Conservation (phyloP, 2,797 vertebrate species). For the Vespertilio murinus region DNA sequence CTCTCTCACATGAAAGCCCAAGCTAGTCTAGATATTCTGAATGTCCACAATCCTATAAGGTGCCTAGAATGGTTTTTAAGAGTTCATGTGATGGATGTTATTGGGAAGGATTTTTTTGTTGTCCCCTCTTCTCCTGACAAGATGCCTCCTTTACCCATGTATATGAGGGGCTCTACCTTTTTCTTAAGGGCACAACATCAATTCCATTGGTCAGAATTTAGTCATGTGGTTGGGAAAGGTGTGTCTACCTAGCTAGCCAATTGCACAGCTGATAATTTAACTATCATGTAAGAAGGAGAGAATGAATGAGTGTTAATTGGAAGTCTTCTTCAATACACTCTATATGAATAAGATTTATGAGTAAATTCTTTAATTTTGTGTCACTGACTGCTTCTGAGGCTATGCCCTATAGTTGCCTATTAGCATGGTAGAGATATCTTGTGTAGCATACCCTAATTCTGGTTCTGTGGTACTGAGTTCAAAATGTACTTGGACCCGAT, state of each 20-base stretch:
- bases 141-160: background rate
- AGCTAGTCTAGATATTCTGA: background rate
- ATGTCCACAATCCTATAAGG: background rate
- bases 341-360: background rate
- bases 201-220: background rate
- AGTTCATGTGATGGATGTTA: background rate
- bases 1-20: background rate
- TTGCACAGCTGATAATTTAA: background rate
- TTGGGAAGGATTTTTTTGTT: background rate
- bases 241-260: background rate
- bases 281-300: background rate
- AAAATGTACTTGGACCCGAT: background rate
- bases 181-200: background rate
- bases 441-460: background rate
- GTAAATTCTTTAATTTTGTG: background rate
- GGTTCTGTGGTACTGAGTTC: background rate
- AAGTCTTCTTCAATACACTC: background rate
- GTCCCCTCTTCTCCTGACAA: fast-evolving
- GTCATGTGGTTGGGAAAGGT: background rate
- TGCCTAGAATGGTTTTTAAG: background rate
- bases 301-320: background rate
- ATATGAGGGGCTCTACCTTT: background rate
- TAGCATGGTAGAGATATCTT: background rate
- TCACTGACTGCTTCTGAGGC: background rate
- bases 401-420: background rate